Evolutionary conservation across 2,888 invertebrate species (phyloP), one percentile per base, ranked within the genome.

Genomic region (Julus scanicus): DNA sequence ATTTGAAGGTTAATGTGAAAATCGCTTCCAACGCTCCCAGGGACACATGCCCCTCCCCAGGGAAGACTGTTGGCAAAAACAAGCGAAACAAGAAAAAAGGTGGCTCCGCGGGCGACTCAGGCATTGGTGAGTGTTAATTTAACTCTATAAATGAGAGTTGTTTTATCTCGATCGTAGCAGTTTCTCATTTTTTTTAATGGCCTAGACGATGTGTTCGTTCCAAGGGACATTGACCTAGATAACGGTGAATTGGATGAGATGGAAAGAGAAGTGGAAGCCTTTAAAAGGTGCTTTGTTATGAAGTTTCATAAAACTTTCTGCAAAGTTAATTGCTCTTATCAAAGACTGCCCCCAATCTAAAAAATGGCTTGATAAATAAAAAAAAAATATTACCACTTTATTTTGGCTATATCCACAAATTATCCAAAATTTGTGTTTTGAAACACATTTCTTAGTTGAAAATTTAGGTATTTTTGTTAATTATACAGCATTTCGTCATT

Each of bases 261-360:
- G 63, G 97, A 97, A 91, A 93, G 96, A 2, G 97, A 97, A 92
- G 93, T 97, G 90, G 97, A 97, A 91, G 95, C 96, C 1, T 96
- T 97, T 93, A 97, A 97, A 92, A 94, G 96, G 92, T 92, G 89
- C 15, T 11, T 11, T 83, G n/a, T 83, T 83, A n/a, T 39, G 15
- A 57, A 4, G 4, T 57, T 15, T 57, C 29, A 29, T 29, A 29
- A 29, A 29, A 29, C 29, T 29, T 29, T 29, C 29, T 29, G 29
- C 29, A 29, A 29, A 29, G 29, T 29, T 29, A 29, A 29, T 29
- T 29, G 29, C 29, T 29, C 29, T 29, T 29, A 29, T 29, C 29
- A 29, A 29, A 29, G 29, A 29, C 29, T 29, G 29, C 29, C 29
- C 29, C 29, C 29, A 29, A 29, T 29, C 29, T 29, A 29, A 29